These are phyloP conservation scores for Pteria penguin DNA, from an alignment of 2,888 invertebrate species.

Conservation along the genomic window DNA sequence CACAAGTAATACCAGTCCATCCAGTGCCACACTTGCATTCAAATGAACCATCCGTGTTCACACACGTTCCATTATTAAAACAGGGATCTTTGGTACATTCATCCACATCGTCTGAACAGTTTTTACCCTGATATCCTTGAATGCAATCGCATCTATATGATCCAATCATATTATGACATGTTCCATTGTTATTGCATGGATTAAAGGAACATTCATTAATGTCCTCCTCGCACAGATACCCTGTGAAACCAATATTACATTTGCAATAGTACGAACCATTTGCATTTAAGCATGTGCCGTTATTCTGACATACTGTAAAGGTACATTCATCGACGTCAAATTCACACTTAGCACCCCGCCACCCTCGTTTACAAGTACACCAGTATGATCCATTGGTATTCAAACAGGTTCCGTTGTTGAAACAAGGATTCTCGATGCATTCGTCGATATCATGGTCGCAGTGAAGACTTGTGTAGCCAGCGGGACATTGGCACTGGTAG, in stretches of 20 bases:
- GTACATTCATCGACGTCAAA: constrained; percentile 10
- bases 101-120: constrained; percentile 16
- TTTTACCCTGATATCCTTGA: background rate
- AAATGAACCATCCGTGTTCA: background rate
- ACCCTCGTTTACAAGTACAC: constrained; percentile 41
- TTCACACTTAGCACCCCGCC: background rate
- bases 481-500: constrained; percentile 51
- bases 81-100: constrained; percentile 24
- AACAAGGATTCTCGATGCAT: constrained; percentile 50
- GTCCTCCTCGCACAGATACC: constrained; percentile 4
- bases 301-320: constrained; percentile 4
- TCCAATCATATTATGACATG: background rate
- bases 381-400: constrained; percentile 53
- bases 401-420: constrained; percentile 54
- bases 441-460: constrained; percentile 57
- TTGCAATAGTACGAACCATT: constrained; percentile 14
- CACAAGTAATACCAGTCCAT: background rate
- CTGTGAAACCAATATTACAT: constrained; percentile 5
- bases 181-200: background rate
- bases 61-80: constrained; percentile 21
- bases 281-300: constrained; percentile 11
- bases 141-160: background rate
- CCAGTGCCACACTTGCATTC: constrained; percentile 10
- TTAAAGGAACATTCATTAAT: background rate
- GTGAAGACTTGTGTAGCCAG: constrained; percentile 50